Conservation (phyloP, 2,797 vertebrate genomes). For the Acrossocheilus fasciatus region DNA sequence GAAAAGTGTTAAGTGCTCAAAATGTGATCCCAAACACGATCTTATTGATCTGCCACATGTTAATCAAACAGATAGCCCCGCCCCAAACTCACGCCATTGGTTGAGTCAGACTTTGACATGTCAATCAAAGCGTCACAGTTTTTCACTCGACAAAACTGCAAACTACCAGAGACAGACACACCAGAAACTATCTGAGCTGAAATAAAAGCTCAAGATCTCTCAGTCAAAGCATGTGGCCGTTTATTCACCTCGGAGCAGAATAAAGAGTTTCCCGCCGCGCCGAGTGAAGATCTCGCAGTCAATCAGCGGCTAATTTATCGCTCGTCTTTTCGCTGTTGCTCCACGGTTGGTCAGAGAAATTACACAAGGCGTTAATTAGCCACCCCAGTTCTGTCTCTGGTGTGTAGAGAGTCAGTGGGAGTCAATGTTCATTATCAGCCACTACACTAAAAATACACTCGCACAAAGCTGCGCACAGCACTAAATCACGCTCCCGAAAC, state of each 20-base stretch:
- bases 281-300: constrained; percentile 9
- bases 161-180: background rate
- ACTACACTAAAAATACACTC: constrained; percentile 32
- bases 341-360: constrained; percentile 28
- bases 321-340: constrained; percentile 23
- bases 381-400: constrained; percentile 27
- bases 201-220: background rate
- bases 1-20: background rate
- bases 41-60: background rate
- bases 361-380: constrained; percentile 28
- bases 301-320: constrained; percentile 21
- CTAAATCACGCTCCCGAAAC: constrained; percentile 7
- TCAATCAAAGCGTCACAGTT: background rate
- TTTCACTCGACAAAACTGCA: background rate
- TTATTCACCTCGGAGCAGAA: constrained; percentile 16
- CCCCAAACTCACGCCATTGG: background rate
- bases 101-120: background rate
- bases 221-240: background rate
- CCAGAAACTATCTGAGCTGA: background rate
- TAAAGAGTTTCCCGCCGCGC: background rate
- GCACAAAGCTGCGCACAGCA: background rate
- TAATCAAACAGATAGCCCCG: background rate
- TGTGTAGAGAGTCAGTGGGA: constrained; percentile 30
- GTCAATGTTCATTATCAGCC: constrained; percentile 37
- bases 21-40: background rate